A percentile compares a stretch with the other conserved stretches of the same genome.
phyloP scores from a whole-genome alignment of 1,140 invertebrate species.

The Procambarus clarkii region DNA sequence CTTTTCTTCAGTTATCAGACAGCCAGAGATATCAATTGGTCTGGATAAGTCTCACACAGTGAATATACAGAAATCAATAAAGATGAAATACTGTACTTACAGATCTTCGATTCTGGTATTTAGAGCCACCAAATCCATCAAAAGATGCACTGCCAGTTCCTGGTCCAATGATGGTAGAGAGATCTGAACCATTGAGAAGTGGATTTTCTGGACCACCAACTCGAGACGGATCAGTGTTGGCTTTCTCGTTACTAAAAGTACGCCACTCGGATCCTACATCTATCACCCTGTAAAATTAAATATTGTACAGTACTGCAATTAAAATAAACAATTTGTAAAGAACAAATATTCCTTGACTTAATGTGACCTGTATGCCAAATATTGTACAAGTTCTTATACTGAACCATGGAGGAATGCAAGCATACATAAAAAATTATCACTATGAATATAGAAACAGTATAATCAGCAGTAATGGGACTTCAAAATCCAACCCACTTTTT shows the following conservation, averaged over 20 bases:
- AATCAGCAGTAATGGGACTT: no score
- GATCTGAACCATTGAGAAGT: slow-evolving; percentile 94
- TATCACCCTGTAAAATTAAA: slow-evolving; percentile 85
- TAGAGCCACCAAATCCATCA: slow-evolving; percentile 89
- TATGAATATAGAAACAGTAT: not conserved
- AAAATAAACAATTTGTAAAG: no score
- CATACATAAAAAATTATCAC: not conserved
- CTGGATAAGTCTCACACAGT: no score
- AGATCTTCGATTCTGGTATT: slow-evolving; percentile 95
- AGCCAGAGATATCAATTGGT: no score
- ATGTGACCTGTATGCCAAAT: no score
- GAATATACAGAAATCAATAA: no score
- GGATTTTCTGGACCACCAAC: slow-evolving; percentile 98
- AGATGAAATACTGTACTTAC: slow-evolving; percentile 76
- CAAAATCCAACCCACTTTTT: no score
- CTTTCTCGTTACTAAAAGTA: slow-evolving; percentile 99
- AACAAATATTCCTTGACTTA: not conserved
- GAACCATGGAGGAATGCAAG: no score
- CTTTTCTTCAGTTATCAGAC: no score
- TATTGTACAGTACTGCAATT: no score
- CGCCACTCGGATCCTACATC: slow-evolving; percentile 99
- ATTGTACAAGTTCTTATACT: no score
- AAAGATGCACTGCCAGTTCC: slow-evolving; percentile 89
- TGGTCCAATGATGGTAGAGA: slow-evolving; percentile 97
- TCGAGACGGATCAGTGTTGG: slow-evolving; percentile 97